phyloP scores from a whole-genome alignment of 2,888 invertebrate species.

The Ceraclea dissimilis region DNA sequence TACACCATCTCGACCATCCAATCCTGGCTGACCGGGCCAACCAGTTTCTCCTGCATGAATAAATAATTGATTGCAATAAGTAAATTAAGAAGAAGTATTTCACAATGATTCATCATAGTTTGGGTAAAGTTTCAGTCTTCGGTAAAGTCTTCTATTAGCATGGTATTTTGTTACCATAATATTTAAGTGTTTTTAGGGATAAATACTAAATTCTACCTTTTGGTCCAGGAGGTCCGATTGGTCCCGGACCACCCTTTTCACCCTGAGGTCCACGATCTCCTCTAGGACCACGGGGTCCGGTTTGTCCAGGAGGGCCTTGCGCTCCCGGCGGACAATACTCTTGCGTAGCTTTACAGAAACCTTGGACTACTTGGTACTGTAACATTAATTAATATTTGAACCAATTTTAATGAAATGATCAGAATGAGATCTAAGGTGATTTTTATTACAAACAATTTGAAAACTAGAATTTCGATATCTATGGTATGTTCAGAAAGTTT shows the following conservation, averaged over 20 bases:
- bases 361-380: slow-evolving; percentile 75
- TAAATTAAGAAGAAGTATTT: too few species aligned
- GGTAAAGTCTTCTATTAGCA: too few species aligned
- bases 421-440: too few species aligned
- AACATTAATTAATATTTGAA: slow-evolving; percentile 30
- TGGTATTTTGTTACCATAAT: too few species aligned
- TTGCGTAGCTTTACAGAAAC: slow-evolving; percentile 75
- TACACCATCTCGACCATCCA: slow-evolving; percentile 83
- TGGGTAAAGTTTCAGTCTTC: too few species aligned
- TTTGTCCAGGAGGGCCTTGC: slow-evolving; percentile 66
- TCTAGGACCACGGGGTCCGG: slow-evolving; percentile 60
- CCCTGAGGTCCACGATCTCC: slow-evolving; percentile 64
- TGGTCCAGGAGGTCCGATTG: slow-evolving; percentile 55
- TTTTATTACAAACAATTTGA: not conserved
- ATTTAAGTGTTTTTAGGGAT: too few species aligned
- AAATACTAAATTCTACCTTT: slow-evolving; percentile 45
- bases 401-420: too few species aligned
- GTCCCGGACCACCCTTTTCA: slow-evolving; percentile 60
- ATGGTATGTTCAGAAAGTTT: too few species aligned
- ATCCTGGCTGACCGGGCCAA: slow-evolving; percentile 60
- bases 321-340: slow-evolving; percentile 84
- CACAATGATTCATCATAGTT: too few species aligned
- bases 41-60: slow-evolving; percentile 67
- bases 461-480: too few species aligned
- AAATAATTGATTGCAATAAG: too few species aligned